Evolutionary conservation across 2,797 vertebrate genomes (phyloP).

Genomic region (Trematomus bernacchii): DNA sequence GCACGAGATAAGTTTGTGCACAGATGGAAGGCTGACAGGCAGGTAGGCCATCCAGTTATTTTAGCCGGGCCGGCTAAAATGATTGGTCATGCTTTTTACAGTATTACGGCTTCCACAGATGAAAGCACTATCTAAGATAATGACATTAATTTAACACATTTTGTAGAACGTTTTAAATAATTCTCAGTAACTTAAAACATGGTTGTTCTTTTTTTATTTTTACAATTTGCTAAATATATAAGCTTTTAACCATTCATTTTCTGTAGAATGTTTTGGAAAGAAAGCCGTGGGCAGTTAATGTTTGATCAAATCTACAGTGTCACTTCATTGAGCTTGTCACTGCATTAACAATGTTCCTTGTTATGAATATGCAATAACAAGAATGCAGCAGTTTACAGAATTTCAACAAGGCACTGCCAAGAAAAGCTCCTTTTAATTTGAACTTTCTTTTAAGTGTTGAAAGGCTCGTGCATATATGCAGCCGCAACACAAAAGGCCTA

Average conservation of each 20-base stretch:
- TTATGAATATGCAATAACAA: constrained; percentile 46
- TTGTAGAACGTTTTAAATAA: not conserved
- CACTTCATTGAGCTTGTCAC: constrained; percentile 60
- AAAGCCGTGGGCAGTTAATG: constrained; percentile 46
- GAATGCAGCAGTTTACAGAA: constrained; percentile 36
- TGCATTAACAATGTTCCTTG: constrained; percentile 39
- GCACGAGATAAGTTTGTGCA: too few relatives aligned
- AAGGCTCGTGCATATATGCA: constrained; percentile 13
- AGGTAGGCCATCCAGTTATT: too few relatives aligned
- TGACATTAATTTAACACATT: not conserved
- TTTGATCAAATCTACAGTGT: constrained; percentile 61
- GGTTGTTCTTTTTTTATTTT: constrained; percentile 10
- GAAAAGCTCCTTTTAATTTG: constrained; percentile 36
- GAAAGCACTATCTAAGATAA: not conserved
- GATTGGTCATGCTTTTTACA: too few relatives aligned
- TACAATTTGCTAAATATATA: constrained; percentile 11
- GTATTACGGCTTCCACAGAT: too few relatives aligned
- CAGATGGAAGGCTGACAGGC: too few relatives aligned
- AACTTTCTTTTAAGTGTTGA: constrained; percentile 23
- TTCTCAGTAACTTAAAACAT: not conserved
- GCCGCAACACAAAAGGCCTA: constrained; percentile 36
- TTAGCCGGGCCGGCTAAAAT: too few relatives aligned
- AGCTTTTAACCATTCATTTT: constrained; percentile 44
- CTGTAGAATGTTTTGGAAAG: constrained; percentile 42
- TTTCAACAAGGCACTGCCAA: constrained; percentile 42